Evolutionary conservation across 2,888 invertebrate species (phyloP).

Genomic region (Drosophila infuscata): DNA sequence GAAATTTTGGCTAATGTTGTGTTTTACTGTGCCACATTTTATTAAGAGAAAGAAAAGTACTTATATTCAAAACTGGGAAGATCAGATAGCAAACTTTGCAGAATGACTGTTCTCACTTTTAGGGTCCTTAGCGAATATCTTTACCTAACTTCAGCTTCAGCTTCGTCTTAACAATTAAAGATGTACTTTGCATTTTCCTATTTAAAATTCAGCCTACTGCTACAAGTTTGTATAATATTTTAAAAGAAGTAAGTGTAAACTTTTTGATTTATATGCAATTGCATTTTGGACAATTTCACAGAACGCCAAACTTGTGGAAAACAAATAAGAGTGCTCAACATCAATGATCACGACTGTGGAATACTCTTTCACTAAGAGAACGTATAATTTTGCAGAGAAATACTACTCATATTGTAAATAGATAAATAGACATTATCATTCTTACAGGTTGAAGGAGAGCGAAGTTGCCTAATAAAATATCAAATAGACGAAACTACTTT

Average conservation of each 20-base stretch:
- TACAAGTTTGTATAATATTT: slow-evolving; percentile 56
- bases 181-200: not conserved
- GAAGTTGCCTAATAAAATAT: not conserved
- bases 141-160: not conserved
- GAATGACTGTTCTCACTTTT: not conserved
- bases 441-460: not conserved
- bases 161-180: not conserved
- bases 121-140: not conserved
- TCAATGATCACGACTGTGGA: not conserved
- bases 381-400: not conserved
- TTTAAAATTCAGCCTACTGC: slow-evolving; percentile 22
- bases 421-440: not conserved
- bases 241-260: slow-evolving; percentile 45
- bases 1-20: not conserved
- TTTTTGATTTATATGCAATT: slow-evolving; percentile 69
- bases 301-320: slow-evolving; percentile 50
- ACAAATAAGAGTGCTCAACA: slow-evolving; percentile 5
- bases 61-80: not conserved
- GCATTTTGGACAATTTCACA: slow-evolving; percentile 63
- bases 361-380: slow-evolving; percentile 9
- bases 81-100: not conserved
- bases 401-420: not conserved
- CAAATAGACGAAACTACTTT: not conserved
- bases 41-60: not conserved
- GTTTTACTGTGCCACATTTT: not conserved